Percentiles rank a stretch among this genome's conserved stretches.
These are phyloP conservation scores for Petrolisthes manimaculis DNA, from an alignment of 2,888 invertebrate genomes.

Conservation along the genomic window DNA sequence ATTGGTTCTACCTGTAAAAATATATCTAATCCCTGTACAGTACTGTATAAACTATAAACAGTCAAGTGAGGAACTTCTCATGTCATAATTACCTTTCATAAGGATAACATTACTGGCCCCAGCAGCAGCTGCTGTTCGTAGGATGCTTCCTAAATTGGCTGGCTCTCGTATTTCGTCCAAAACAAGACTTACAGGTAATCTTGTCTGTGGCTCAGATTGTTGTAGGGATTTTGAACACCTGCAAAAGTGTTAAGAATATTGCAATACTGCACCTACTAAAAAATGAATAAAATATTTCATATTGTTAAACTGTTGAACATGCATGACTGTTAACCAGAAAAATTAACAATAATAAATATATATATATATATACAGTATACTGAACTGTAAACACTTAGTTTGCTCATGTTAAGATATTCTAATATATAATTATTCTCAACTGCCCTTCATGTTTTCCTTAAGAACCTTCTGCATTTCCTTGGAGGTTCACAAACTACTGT, in stretches of 20 bases:
- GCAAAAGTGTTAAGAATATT: not conserved
- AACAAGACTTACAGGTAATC: conserved; percentile 81
- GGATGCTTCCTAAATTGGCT: conserved; percentile 88
- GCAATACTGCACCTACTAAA: not conserved
- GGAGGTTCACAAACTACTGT: no score
- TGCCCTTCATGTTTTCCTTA: no score
- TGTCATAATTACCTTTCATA: conserved; percentile 75
- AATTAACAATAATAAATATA: no score
- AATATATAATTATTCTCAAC: no score
- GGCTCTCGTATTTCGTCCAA: conserved; percentile 92
- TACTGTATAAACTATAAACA: not conserved
- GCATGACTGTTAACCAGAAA: no score
- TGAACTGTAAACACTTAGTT: no score
- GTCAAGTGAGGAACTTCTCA: not conserved
- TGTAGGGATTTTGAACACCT: conserved; percentile 33
- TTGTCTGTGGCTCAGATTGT: not conserved
- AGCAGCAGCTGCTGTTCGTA: conserved; percentile 78
- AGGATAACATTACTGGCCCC: conserved; percentile 82
- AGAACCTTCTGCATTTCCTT: no score
- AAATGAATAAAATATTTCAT: no score
- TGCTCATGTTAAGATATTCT: no score
- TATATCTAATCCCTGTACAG: not conserved
- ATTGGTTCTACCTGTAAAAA: no score
- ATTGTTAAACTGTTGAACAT: no score
- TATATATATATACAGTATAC: no score